Evolutionary conservation across 53 echinoderm and acorn worm species (phyloP).

Genomic region (Henricia sp.): DNA sequence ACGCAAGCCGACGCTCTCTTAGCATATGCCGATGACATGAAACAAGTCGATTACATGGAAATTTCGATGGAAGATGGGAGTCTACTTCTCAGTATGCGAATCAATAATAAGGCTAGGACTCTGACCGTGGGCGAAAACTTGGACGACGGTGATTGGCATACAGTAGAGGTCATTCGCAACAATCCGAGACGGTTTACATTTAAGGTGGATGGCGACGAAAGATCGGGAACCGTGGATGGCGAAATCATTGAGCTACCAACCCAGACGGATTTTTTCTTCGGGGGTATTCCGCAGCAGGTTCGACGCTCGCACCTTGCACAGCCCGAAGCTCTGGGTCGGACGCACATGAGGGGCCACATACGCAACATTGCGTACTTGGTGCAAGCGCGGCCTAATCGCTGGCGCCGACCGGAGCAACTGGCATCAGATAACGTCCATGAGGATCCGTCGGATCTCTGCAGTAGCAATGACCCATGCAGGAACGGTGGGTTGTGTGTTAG

Average conservation of each 20-base stretch:
- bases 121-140: constrained; percentile 71
- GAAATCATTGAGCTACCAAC: constrained; percentile 52
- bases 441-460: constrained; percentile 78
- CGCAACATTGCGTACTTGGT: constrained; percentile 82
- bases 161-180: constrained; percentile 69
- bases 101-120: constrained; percentile 78
- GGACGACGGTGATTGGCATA: constrained; percentile 76
- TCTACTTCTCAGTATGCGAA: constrained; percentile 68
- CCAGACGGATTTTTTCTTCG: constrained; percentile 79
- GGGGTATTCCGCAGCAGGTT: constrained; percentile 72
- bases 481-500: constrained; percentile 86
- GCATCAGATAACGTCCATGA: constrained; percentile 45
- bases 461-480: constrained; percentile 76
- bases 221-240: constrained; percentile 67
- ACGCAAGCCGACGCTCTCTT: constrained; percentile 54
- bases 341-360: constrained; percentile 72
- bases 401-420: constrained; percentile 68
- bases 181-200: constrained; percentile 54
- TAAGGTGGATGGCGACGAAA: constrained; percentile 65
- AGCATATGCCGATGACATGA: constrained; percentile 76
- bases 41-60: constrained; percentile 72
- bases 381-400: constrained; percentile 70
- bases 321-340: constrained; percentile 57
- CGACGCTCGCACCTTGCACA: constrained; percentile 44
- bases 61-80: constrained; percentile 56